phyloP scores from a whole-genome alignment of 2,888 invertebrate genomes.

The Allophyes oxyacanthae region DNA sequence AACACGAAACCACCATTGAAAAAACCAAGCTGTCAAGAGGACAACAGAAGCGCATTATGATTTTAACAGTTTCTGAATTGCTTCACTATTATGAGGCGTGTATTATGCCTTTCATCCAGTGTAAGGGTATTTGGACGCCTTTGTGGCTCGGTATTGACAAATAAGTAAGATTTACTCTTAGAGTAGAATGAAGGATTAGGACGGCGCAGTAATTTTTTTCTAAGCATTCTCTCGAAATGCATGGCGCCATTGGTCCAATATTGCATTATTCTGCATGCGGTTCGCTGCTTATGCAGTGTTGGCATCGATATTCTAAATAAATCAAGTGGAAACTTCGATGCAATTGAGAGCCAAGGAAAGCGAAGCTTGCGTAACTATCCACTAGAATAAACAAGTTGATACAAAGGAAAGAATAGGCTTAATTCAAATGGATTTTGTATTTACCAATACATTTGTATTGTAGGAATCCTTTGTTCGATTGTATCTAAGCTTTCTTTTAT shows the following conservation, averaged over 20 bases:
- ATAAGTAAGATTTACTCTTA: slow-evolving; percentile 87
- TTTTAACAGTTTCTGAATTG: slow-evolving; percentile 88
- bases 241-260: slow-evolving; percentile 82
- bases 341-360: slow-evolving; percentile 70
- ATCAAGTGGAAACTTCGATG: slow-evolving; percentile 81
- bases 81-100: slow-evolving; percentile 86
- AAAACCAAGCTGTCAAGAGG: slow-evolving; percentile 82
- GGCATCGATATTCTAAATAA: slow-evolving; percentile 75
- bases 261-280: slow-evolving; percentile 80
- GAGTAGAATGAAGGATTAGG: slow-evolving; percentile 86
- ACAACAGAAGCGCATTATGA: slow-evolving; percentile 87
- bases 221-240: slow-evolving; percentile 65
- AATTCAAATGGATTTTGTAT: slow-evolving; percentile 60
- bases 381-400: slow-evolving; percentile 66
- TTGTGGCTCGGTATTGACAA: slow-evolving; percentile 89
- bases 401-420: slow-evolving; percentile 68
- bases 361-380: slow-evolving; percentile 78
- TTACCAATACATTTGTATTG: slow-evolving; percentile 44
- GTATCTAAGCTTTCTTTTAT: slow-evolving; percentile 49
- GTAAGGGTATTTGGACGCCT: slow-evolving; percentile 87
- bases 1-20: slow-evolving; percentile 76
- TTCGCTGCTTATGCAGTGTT: slow-evolving; percentile 67
- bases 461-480: slow-evolving; percentile 47
- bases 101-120: slow-evolving; percentile 85
- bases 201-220: slow-evolving; percentile 71